Evolutionary conservation across 2,113 vertebrate genomes (phyloP), one percentile per base, ranked within the genome.

Genomic region (Rhodinocichla rosea): DNA sequence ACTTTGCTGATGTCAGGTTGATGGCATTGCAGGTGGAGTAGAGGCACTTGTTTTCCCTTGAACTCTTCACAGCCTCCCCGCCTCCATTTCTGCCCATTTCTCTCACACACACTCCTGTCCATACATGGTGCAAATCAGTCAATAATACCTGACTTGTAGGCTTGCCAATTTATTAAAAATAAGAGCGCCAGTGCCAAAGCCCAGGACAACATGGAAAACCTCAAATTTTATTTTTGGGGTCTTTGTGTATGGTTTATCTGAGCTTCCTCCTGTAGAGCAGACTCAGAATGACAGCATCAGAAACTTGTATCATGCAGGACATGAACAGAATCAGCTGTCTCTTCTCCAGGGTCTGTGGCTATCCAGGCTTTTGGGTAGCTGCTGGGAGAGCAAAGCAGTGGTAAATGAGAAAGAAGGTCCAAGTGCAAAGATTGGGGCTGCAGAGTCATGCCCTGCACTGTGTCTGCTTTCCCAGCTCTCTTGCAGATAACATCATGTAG

Each of bases 361-460:
- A 26, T 39, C 45, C 12, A 5, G 5, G 3, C 44, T 80, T 95
- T 30, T 33, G 80, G 13, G 45, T 73, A 39, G 33, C 24, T 56
- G 7, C 21, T 60, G 64, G 59, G 45, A 83, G 21, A 37, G 6
- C 35, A 87, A 47, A 73, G 12, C 27, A 23, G 71, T 26, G 37
- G 13, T 39, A 92, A 71, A 26, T 57, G 44, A 83, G 35, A 86
- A 79, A 4, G 24, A 49, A 75, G 12, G 44, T n/a, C 37, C 16
- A 17, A 49, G 13, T 45, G 27, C 13, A 35, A 75, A 82, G 16
- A 14, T 0, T 59, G 47, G 24, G 35, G 26, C 28, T 82, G 60
- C 42, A 67, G 47, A 78, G n/a, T 45, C 0, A 1, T 77, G 55
- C 11, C 7, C 2, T 14, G 35, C 30, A 32, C 37, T 0, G 3